Evolutionary conservation across 2,113 vertebrate genomes (phyloP).

Genomic region (Athene noctua): DNA sequence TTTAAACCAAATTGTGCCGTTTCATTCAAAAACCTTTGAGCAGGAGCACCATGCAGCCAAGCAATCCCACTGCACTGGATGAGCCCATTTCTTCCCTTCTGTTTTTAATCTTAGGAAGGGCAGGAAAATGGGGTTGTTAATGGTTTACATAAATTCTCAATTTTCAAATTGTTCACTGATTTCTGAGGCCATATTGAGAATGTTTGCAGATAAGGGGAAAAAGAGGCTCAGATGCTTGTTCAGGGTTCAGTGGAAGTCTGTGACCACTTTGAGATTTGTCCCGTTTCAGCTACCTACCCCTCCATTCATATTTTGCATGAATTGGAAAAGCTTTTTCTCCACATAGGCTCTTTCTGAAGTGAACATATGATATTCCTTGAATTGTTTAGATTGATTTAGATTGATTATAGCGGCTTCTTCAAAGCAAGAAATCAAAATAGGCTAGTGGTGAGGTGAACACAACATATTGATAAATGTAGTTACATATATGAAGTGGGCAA

Average conservation of each 20-base stretch:
- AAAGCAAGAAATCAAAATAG: conserved; percentile 36
- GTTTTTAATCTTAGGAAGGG: neutral
- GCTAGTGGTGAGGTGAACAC: conserved; percentile 13
- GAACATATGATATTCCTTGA: neutral
- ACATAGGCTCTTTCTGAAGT: neutral
- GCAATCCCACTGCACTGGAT: accelerated
- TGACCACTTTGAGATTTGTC: neutral
- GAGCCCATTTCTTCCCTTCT: neutral
- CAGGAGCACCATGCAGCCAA: neutral
- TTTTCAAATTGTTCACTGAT: neutral
- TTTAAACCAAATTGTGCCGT: neutral
- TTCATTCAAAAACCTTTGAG: neutral
- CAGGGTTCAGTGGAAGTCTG: neutral
- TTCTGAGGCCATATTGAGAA: neutral
- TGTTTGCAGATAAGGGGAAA: neutral
- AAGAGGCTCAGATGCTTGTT: neutral
- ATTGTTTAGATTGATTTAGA: conserved; percentile 17
- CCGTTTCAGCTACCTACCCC: neutral
- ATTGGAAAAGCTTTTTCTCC: neutral
- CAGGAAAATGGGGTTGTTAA: neutral
- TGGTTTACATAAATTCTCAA: neutral
- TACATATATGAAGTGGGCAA: conserved; percentile 33
- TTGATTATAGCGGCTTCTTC: neutral
- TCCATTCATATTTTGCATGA: accelerated
- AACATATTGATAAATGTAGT: conserved; percentile 51